A percentile compares a stretch with the other conserved stretches of the same genome.
Evolutionary conservation across 23 tunicate genomes (phyloP).

Genomic region (Ascidia mentula): DNA sequence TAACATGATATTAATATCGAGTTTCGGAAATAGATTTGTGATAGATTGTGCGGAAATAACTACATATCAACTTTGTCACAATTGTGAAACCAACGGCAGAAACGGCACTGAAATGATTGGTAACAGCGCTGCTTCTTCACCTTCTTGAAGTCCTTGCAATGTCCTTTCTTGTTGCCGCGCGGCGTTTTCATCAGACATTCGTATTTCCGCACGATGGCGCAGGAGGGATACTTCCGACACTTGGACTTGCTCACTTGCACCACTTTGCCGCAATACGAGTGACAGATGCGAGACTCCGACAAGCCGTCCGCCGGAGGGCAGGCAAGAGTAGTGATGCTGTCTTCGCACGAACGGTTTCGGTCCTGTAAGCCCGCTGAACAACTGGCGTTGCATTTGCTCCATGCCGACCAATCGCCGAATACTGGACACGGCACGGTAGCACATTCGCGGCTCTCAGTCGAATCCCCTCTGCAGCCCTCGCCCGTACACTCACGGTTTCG

Average conservation of each 20-base stretch:
- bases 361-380: constrained; percentile 20
- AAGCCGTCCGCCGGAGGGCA: neutral
- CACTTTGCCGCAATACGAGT: neutral
- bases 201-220: neutral
- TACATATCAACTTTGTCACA: neutral
- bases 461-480: constrained; percentile 16
- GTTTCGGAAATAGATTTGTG: too few relatives aligned
- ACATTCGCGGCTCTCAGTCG: constrained; percentile 11
- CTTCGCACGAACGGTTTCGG: constrained; percentile 13
- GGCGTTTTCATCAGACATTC: neutral
- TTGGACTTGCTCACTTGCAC: neutral
- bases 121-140: constrained; percentile 5
- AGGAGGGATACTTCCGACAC: constrained; percentile 6
- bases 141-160: constrained; percentile 9
- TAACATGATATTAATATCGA: too few relatives aligned
- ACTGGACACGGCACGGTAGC: constrained; percentile 21
- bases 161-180: neutral
- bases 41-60: too few relatives aligned
- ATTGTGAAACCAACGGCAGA: neutral
- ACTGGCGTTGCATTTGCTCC: constrained; percentile 12
- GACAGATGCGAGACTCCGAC: neutral
- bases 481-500: neutral
- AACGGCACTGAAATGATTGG: neutral
- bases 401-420: constrained; percentile 32
- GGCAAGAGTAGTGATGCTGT: constrained; percentile 8